Base-by-base conservation (phyloP, 2,113 vertebrate species). In the Ochotona princeps region DNA sequence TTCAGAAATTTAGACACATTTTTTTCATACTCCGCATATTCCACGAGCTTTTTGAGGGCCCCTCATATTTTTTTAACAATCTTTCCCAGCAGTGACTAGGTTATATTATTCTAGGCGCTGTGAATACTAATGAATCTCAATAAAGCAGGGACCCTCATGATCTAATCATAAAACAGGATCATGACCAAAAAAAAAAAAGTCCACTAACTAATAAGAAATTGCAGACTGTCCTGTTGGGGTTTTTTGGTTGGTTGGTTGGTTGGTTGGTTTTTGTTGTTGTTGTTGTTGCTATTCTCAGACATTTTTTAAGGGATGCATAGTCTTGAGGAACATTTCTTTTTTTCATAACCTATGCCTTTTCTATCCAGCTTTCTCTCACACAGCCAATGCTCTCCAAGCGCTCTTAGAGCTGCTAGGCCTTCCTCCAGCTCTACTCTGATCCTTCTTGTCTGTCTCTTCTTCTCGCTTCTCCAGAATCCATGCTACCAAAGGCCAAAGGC, bases 301-400 rank as follows among this genome's bases (percentile, higher is more conserved):
- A 80, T 90, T 83, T 89, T 87, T 10, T 65, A 89, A 74, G 47
- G 26, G 9, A 82, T 20, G 72, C 49, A 12, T 20, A 69, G 8
- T 92, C 30, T 70, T 38, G 15, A 87, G 54, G 92, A 97, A 57
- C 20, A 89, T n/a, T 83, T 80, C 5, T 67, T 15, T 89, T 83
- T 44, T 92, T 81, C 26, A 78, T 4, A 84, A 81, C 9, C 5
- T 0, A 84, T 88, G 93, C 67, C 15, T 76, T 83, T 92, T 86
- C 44, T 14, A 89, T 65, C 30, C 32, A 23, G 73, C 93, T 93
- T 90, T 49, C n/a, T 92, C 8, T 20, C 8, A 3, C 23, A 10
- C 13, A 76, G 32, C 66, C 81, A 83, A 83, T 47, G 13, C n/a
- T 65, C 47, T 13, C 23, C 60, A n/a, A 23, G 6, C 5, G 44